phyloP scores from a whole-genome alignment of 2,888 invertebrate species.

The Cryptus viduatorius region DNA sequence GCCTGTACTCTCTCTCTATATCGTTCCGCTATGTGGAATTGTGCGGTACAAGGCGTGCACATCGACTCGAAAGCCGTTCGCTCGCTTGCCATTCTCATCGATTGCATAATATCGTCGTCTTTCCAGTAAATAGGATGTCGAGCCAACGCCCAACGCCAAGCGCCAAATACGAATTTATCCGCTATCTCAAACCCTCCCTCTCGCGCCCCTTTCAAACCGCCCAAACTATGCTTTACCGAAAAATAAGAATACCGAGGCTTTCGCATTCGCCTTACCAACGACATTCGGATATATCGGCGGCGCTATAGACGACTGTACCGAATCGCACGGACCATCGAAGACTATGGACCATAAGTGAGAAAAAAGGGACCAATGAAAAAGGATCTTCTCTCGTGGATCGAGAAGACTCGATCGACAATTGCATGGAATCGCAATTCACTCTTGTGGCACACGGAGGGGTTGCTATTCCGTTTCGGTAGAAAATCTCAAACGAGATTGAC shows the following conservation, averaged over 20 bases:
- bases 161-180: slow-evolving; percentile 79
- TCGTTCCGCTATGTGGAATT: slow-evolving; percentile 64
- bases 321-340: background rate
- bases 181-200: slow-evolving; percentile 53
- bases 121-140: slow-evolving; percentile 80
- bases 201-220: slow-evolving; percentile 1
- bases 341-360: background rate
- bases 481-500: slow-evolving; percentile 53
- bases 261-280: slow-evolving; percentile 23
- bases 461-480: slow-evolving; percentile 20
- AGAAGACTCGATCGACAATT: slow-evolving; percentile 18
- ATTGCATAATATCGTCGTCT: slow-evolving; percentile 81
- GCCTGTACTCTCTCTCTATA: slow-evolving; percentile 26
- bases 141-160: slow-evolving; percentile 68
- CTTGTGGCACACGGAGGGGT: background rate
- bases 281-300: slow-evolving; percentile 23
- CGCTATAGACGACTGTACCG: background rate
- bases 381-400: slow-evolving; percentile 11
- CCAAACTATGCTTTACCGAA: slow-evolving; percentile 2
- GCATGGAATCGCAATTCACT: slow-evolving; percentile 28
- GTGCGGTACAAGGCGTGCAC: slow-evolving; percentile 62
- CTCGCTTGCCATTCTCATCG: slow-evolving; percentile 67
- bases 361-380: background rate
- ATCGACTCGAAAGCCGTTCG: slow-evolving; percentile 58
- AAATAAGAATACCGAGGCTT: slow-evolving; percentile 46